Conservation (phyloP, 2,888 invertebrate species). For the Parthenolecanium corni region DNA sequence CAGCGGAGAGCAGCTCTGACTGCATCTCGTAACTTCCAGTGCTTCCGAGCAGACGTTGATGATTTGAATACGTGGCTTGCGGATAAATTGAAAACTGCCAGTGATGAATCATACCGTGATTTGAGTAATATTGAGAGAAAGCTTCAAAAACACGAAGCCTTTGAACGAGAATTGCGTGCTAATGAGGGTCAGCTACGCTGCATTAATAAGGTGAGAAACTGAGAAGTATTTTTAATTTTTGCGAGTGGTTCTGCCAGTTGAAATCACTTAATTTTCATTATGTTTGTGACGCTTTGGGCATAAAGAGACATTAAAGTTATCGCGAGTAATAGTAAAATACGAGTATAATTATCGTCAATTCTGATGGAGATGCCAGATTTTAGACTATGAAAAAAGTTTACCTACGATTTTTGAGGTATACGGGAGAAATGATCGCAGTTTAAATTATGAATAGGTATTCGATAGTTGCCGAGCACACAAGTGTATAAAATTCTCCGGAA, state of each 20-base stretch:
- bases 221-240: background rate
- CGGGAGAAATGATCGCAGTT: too few relatives aligned
- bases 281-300: too few relatives aligned
- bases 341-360: too few relatives aligned
- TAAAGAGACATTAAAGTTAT: too few relatives aligned
- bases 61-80: conserved; percentile 82
- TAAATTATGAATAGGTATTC: too few relatives aligned
- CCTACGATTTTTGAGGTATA: too few relatives aligned
- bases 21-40: conserved; percentile 78
- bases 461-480: too few relatives aligned
- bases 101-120: conserved; percentile 86
- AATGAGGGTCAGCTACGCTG: conserved; percentile 84
- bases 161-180: conserved; percentile 85
- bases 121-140: conserved; percentile 80
- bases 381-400: too few relatives aligned
- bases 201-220: conserved; percentile 53
- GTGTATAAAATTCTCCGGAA: too few relatives aligned
- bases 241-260: background rate
- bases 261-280: background rate
- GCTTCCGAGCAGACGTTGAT: conserved; percentile 83
- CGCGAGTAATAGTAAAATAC: too few relatives aligned
- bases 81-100: conserved; percentile 81
- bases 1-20: conserved; percentile 61
- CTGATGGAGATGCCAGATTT: too few relatives aligned
- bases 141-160: conserved; percentile 91